Conservation (phyloP, 2,888 invertebrate genomes). For the Branchipolynoe longqiensis region DNA sequence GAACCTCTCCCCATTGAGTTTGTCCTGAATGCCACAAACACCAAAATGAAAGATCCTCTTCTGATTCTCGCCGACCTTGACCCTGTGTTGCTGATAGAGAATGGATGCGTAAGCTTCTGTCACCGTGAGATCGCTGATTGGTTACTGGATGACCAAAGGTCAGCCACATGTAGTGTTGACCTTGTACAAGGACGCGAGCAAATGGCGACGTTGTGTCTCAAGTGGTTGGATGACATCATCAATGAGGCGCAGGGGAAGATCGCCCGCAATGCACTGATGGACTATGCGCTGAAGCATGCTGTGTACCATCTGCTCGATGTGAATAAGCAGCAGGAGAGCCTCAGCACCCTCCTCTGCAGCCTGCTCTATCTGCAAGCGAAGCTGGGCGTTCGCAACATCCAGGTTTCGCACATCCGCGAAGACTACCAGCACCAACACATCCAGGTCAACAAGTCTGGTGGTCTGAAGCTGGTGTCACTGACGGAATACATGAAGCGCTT, state of each 20-base stretch:
- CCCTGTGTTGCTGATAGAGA: conserved; percentile 28
- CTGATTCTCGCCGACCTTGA: conserved; percentile 21
- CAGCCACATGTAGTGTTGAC: conserved; percentile 59
- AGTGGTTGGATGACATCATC: conserved; percentile 62
- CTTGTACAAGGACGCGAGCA: conserved; percentile 46
- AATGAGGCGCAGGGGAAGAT: conserved; percentile 15
- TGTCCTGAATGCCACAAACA: conserved; percentile 41
- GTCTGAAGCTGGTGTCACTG: conserved; percentile 60
- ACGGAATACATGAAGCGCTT: conserved; percentile 66
- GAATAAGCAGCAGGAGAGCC: conserved; percentile 64
- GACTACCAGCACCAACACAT: conserved; percentile 66
- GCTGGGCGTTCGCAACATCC: conserved; percentile 57
- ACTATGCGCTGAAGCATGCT: conserved; percentile 65
- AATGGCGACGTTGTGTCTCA: conserved; percentile 56
- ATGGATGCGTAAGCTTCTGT: conserved; percentile 43
- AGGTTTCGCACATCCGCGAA: conserved; percentile 57
- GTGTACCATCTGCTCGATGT: conserved; percentile 65
- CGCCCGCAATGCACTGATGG: conserved; percentile 51
- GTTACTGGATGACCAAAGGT: conserved; percentile 62
- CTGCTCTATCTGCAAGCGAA: conserved; percentile 63
- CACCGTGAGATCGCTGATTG: conserved; percentile 63
- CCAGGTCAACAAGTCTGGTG: conserved; percentile 31
- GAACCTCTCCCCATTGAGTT: conserved; percentile 48
- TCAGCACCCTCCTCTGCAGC: conserved; percentile 64
- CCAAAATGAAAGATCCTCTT: neutral